phyloP scores from a whole-genome alignment of 2,113 vertebrate species.

The Diadophis punctatus region DNA sequence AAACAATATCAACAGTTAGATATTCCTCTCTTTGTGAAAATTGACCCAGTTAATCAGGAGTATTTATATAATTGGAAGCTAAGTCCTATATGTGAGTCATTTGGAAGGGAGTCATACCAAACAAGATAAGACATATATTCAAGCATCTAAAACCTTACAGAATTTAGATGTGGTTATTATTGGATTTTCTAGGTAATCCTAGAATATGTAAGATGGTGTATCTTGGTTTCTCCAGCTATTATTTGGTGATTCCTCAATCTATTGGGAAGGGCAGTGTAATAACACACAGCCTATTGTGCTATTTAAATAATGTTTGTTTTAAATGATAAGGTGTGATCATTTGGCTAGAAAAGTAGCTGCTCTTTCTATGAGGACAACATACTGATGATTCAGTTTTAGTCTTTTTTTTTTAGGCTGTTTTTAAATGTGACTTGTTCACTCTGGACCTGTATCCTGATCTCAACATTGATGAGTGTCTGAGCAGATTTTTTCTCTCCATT shows the following conservation, averaged over 20 bases:
- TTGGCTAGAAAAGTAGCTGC: background rate
- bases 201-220: background rate
- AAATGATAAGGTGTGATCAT: background rate
- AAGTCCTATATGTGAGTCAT: background rate
- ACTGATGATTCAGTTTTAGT: background rate
- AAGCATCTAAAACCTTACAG: background rate
- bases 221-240: background rate
- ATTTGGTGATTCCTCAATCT: background rate
- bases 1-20: background rate
- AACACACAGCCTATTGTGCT: background rate
- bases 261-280: background rate
- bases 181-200: background rate
- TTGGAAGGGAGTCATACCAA: background rate
- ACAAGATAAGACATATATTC: background rate
- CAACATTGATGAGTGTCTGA: background rate
- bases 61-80: background rate
- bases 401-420: background rate
- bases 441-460: too few species aligned
- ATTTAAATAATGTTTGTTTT: background rate
- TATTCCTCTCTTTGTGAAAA: background rate
- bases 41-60: background rate
- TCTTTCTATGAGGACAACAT: background rate
- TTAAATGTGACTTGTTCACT: background rate
- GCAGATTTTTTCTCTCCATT: background rate
- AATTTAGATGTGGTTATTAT: background rate